phyloP scores from a whole-genome alignment of 2,113 vertebrate species.

The Leptobrachium ailaonicum region DNA sequence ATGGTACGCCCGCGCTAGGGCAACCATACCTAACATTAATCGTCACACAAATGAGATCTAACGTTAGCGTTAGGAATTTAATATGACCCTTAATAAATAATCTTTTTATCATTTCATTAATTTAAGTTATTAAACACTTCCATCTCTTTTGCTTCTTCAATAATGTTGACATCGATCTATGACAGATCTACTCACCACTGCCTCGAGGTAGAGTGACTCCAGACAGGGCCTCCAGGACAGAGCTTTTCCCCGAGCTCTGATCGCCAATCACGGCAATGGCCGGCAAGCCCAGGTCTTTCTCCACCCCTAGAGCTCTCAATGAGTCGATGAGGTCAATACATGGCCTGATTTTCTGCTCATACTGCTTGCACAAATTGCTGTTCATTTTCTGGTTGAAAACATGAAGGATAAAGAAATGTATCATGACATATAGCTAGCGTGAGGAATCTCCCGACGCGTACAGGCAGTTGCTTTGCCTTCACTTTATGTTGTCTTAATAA shows the following conservation, averaged over 20 bases:
- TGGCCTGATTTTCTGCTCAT: conserved; percentile 66
- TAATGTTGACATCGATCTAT: neutral
- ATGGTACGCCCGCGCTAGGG: too few species aligned
- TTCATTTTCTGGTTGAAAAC: neutral
- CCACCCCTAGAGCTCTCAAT: conserved; percentile 66
- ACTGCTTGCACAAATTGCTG: conserved; percentile 33
- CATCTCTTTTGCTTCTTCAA: too few species aligned
- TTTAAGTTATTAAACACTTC: too few species aligned
- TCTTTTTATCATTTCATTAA: too few species aligned
- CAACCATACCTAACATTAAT: too few species aligned
- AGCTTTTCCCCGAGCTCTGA: conserved; percentile 90
- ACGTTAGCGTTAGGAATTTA: too few species aligned
- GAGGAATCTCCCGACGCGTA: too few species aligned
- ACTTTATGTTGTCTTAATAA: too few species aligned
- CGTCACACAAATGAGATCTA: too few species aligned
- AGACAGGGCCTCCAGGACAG: conserved; percentile 82
- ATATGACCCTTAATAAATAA: too few species aligned
- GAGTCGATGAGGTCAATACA: conserved; percentile 71
- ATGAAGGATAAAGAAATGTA: neutral
- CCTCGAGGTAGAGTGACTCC: conserved; percentile 84
- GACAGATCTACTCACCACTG: conserved; percentile 65
- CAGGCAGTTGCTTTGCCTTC: too few species aligned
- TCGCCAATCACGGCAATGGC: conserved; percentile 71
- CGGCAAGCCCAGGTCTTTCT: conserved; percentile 67
- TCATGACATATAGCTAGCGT: too few species aligned